These are phyloP conservation scores for Athene cunicularia DNA, from an alignment of 2,113 vertebrate genomes.

Conservation along the genomic window DNA sequence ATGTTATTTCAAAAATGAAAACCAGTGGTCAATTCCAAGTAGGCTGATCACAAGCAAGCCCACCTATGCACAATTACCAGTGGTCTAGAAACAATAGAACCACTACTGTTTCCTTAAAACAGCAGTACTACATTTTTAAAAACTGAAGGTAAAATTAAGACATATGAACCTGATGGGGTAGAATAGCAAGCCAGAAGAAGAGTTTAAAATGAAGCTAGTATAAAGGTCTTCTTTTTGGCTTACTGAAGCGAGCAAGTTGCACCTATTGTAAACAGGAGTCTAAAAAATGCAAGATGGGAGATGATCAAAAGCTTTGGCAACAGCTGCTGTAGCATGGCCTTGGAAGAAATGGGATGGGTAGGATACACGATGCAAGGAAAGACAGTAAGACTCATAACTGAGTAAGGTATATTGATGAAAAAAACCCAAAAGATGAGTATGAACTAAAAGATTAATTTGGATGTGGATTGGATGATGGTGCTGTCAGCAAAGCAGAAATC, in stretches of 20 bases:
- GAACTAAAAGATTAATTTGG: neutral
- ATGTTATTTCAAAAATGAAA: neutral
- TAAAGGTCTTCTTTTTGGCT: neutral
- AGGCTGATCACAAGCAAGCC: neutral
- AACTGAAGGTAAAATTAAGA: neutral
- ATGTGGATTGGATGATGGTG: neutral
- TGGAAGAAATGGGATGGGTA: neutral
- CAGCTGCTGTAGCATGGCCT: neutral
- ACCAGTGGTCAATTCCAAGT: neutral
- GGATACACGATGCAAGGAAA: accelerated
- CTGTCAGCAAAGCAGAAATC: neutral
- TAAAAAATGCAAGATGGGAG: neutral
- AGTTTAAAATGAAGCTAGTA: neutral
- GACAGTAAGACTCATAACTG: neutral
- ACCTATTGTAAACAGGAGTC: neutral
- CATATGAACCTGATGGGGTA: neutral
- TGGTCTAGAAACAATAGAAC: neutral
- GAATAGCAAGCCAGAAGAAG: neutral
- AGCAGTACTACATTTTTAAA: neutral
- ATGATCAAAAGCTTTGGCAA: neutral
- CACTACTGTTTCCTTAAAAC: neutral
- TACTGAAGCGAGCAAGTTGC: neutral
- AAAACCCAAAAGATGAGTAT: neutral
- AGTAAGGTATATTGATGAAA: neutral
- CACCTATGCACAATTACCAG: neutral